Evolutionary conservation across 1,140 invertebrate species (phyloP).

Genomic region (Tetranychus cinnabarinus): DNA sequence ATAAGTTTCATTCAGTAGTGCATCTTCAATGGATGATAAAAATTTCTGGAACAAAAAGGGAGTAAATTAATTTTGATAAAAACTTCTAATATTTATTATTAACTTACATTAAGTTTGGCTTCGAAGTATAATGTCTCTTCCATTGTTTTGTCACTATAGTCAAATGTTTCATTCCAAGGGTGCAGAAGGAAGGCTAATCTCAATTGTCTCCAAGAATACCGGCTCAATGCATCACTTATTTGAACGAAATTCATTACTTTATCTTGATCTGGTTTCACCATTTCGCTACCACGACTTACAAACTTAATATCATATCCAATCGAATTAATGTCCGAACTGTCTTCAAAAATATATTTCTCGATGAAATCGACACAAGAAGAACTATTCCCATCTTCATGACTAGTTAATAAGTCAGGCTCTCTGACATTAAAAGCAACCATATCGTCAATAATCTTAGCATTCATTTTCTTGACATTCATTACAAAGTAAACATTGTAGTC

Average conservation of each 20-base stretch:
- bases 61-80: constrained; percentile 62
- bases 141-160: constrained; percentile 91
- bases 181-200: constrained; percentile 84
- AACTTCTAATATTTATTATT: too few relatives aligned
- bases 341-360: constrained; percentile 72
- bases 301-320: constrained; percentile 96
- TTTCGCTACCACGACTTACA: constrained; percentile 98
- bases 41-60: constrained; percentile 46
- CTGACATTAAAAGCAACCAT: constrained; percentile 89
- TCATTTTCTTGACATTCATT: constrained; percentile 97
- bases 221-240: constrained; percentile 70
- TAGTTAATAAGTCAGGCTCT: constrained; percentile 68
- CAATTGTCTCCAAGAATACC: constrained; percentile 63
- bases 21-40: constrained; percentile 21
- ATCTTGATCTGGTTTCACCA: constrained; percentile 84
- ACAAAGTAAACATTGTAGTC: constrained; percentile 84
- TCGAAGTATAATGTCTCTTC: constrained; percentile 75
- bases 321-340: constrained; percentile 83
- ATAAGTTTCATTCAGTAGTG: neutral
- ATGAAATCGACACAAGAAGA: constrained; percentile 46
- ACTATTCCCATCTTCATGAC: constrained; percentile 92
- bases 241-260: constrained; percentile 87
- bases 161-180: constrained; percentile 91
- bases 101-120: constrained; percentile 41
- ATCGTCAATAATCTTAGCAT: constrained; percentile 97